These are phyloP conservation scores for Eupithecia subfuscata DNA, from an alignment of 2,888 invertebrate species.

Conservation along the genomic window DNA sequence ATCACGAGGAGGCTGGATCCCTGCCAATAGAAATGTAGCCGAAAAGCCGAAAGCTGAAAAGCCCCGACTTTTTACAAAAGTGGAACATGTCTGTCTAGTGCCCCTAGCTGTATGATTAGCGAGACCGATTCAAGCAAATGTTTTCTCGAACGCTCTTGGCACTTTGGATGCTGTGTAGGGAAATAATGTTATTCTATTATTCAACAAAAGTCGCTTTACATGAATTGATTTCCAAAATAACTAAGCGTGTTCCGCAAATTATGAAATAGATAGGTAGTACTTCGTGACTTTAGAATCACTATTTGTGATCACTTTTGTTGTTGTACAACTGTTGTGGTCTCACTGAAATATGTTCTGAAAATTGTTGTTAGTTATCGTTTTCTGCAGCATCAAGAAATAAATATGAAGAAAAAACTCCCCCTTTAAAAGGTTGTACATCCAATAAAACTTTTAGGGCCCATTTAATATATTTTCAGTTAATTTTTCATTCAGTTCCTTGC, in stretches of 20 bases:
- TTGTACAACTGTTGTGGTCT: background rate
- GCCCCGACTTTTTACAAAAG: constrained; percentile 16
- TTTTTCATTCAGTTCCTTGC: background rate
- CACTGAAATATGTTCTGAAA: background rate
- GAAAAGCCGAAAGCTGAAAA: constrained; percentile 33
- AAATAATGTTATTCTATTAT: background rate
- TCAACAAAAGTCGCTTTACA: background rate
- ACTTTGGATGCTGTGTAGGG: background rate
- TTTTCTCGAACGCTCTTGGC: background rate
- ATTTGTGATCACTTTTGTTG: background rate
- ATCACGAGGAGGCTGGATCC: constrained; percentile 47
- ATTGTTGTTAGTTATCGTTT: background rate
- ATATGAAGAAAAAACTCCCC: background rate
- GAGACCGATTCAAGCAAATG: background rate
- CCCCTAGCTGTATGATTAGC: background rate
- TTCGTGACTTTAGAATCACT: background rate
- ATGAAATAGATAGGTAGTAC: no score
- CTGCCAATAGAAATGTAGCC: constrained; percentile 45
- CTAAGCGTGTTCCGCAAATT: background rate
- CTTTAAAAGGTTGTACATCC: background rate
- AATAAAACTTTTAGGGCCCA: background rate
- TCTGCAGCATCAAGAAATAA: background rate
- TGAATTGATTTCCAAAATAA: background rate
- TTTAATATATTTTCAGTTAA: background rate
- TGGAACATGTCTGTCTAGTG: background rate